Conservation (phyloP, 2,888 invertebrate genomes). For the Eupeodes luniger region DNA sequence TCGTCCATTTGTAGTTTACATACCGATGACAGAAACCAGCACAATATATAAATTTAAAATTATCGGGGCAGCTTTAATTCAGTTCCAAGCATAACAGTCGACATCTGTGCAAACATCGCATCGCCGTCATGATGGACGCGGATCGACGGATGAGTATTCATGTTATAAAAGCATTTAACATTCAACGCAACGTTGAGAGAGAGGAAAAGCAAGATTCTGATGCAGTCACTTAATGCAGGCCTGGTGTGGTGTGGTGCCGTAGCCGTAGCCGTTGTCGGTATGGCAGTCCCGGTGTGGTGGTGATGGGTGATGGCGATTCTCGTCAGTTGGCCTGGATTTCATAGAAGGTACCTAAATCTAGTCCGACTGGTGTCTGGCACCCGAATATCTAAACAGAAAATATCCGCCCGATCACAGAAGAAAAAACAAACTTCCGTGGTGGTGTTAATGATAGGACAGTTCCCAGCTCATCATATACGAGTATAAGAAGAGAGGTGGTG, state of each 20-base stretch:
- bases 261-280: no score
- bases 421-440: constrained; percentile 69
- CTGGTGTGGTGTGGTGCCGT: not conserved
- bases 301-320: not conserved
- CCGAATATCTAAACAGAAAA: constrained; percentile 72
- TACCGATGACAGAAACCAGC: constrained; percentile 30
- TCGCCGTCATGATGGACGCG: constrained; percentile 51
- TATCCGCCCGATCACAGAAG: constrained; percentile 41
- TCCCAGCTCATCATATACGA: constrained; percentile 45
- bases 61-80: constrained; percentile 57
- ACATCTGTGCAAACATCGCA: constrained; percentile 74
- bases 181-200: not conserved
- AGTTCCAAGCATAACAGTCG: constrained; percentile 70
- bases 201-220: constrained; percentile 27
- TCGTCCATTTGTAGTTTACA: not conserved
- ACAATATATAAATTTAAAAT: constrained; percentile 38
- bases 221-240: constrained; percentile 37
- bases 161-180: constrained; percentile 20
- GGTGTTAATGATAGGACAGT: constrained; percentile 71
- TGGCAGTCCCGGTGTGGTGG: constrained; percentile 21
- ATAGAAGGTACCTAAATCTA: constrained; percentile 32
- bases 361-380: constrained; percentile 73
- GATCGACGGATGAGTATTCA: constrained; percentile 32
- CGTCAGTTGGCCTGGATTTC: constrained; percentile 67
- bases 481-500: constrained; percentile 13